A percentile compares a stretch with the other conserved stretches of the same genome.
Conservation (phyloP, 2,888 invertebrate species). For the Molanna angustata region DNA sequence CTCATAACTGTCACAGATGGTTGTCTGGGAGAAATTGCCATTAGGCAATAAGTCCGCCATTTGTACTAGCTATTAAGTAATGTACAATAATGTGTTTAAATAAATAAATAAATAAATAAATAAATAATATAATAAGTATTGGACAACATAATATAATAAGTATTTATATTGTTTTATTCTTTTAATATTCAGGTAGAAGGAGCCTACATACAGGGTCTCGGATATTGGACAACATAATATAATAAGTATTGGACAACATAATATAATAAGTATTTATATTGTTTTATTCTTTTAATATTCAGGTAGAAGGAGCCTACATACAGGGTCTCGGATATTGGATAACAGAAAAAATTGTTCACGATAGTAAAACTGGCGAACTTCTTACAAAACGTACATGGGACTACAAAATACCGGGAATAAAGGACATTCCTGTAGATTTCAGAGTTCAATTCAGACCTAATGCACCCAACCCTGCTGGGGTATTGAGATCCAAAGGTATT, state of each 20-base stretch:
- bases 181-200: constrained; percentile 20
- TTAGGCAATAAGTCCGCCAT: no score
- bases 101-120: no score
- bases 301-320: constrained; percentile 53
- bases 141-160: no score
- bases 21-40: no score
- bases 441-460: constrained; percentile 61
- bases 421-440: constrained; percentile 69
- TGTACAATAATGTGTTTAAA: no score
- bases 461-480: constrained; percentile 58
- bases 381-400: constrained; percentile 72
- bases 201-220: constrained; percentile 68
- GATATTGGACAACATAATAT: constrained; percentile 75
- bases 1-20: no score
- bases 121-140: no score
- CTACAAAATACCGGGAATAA: constrained; percentile 67
- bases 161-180: no score
- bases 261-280: neutral
- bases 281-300: constrained; percentile 38
- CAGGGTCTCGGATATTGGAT: constrained; percentile 73
- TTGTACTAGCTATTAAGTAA: no score
- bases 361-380: constrained; percentile 56
- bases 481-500: constrained; percentile 69
- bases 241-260: no score
- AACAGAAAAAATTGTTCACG: constrained; percentile 61